These are phyloP conservation scores for Xestia c-nigrum DNA, from an alignment of 2,888 invertebrate genomes.

Conservation along the genomic window DNA sequence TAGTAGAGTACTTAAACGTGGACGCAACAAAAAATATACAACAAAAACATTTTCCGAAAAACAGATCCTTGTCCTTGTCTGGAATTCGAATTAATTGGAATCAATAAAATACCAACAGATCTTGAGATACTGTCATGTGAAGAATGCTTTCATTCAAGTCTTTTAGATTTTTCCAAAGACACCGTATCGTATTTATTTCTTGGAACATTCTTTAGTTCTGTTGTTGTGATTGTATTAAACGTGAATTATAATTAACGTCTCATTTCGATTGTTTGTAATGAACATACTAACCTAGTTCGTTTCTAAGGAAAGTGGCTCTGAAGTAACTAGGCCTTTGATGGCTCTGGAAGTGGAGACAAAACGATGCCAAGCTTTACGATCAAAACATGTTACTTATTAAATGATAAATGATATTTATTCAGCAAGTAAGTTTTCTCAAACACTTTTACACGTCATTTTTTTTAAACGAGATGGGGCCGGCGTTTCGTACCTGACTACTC, in stretches of 20 bases:
- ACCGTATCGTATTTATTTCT: no score
- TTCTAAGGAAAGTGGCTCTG: no score
- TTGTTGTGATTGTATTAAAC: background rate
- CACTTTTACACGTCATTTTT: no score
- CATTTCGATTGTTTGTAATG: background rate
- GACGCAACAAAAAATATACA: no score
- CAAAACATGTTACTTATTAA: background rate
- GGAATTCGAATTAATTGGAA: background rate
- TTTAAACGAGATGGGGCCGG: no score
- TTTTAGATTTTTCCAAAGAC: background rate
- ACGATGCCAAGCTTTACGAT: background rate
- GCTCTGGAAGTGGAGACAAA: background rate
- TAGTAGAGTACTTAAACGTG: no score
- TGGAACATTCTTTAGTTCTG: background rate
- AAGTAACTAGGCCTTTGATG: no score
- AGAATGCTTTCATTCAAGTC: background rate
- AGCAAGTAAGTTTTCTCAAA: no score
- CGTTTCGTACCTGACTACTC: no score
- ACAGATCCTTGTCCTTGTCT: background rate
- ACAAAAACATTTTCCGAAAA: background rate
- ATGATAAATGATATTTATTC: no score
- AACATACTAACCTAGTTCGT: background rate
- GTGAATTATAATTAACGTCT: background rate
- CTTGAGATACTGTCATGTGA: no score
- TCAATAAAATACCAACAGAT: background rate